Evolutionary conservation across 1,140 invertebrate species (phyloP), one percentile per base, ranked within the genome.

Genomic region (Rhagoletis zephyria): DNA sequence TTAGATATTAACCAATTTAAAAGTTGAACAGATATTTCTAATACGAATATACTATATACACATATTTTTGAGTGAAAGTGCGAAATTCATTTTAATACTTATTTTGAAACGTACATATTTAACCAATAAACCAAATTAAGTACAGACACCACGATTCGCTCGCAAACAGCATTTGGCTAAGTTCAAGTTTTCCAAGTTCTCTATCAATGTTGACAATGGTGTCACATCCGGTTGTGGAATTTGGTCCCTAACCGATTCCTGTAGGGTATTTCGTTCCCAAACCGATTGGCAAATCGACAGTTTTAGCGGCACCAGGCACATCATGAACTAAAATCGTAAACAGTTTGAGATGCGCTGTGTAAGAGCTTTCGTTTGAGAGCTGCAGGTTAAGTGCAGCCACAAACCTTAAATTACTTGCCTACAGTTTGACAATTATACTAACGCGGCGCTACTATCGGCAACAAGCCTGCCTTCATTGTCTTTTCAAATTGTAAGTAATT

Each of bases 1-100:
- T 42, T 56, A 65, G 5, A 65, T 45, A 56, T 63, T 63, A 45
- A 85, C 67, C 59, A 81, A 81, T 16, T 81, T 5, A 85, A 85
- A 85, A 85, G 19, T 60, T 30, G 45, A 60, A 51, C 19, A 81
- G 19, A 81, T 81, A 81, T 16, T 81, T 85, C 59, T 19, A 85
- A 85, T 85, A 85, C 64, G 40, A 30, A 67, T 30, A 40, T 56
- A 16, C n/a, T 10, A 81, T 16, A 48, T 16, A 65, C 5, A 65
- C 16, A 65, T 9, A 40, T 14, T 19, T 5, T 6, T 19, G 64
- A 65, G 16, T 40, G 30, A 30, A 6, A 74, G 9, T 48, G 40
- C 30, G 5, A 74, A 74, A 42, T 65, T 65, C 16, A n/a, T 65
- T 40, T n/a, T 81, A 81, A 6, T 51, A 81, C 12, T 16, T n/a